phyloP scores from a whole-genome alignment of 1,140 invertebrate species.

The Heliconius nattereri region DNA sequence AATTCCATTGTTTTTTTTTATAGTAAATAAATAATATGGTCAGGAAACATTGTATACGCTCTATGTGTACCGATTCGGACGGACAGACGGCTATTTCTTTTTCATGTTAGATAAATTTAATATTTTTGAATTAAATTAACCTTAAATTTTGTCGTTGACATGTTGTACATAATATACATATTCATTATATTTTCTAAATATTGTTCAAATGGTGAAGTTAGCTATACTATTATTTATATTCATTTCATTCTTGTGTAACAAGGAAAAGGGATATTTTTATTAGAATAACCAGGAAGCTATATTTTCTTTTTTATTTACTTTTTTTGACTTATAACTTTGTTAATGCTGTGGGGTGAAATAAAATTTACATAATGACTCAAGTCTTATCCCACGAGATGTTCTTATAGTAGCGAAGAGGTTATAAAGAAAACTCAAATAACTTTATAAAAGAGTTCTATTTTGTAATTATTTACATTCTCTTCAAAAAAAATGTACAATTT shows the following conservation, averaged over 20 bases:
- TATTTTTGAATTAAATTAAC: too few relatives aligned
- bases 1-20: too few relatives aligned
- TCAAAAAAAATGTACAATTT: neutral
- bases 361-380: slow-evolving; percentile 3
- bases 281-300: neutral
- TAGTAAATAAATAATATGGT: too few relatives aligned
- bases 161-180: too few relatives aligned
- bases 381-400: neutral
- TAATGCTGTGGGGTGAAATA: neutral
- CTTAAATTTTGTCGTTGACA: too few relatives aligned
- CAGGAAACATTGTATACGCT: too few relatives aligned
- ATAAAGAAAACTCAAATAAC: slow-evolving; percentile 19
- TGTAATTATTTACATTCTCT: slow-evolving; percentile 18
- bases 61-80: too few relatives aligned
- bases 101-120: neutral
- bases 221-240: neutral
- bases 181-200: too few relatives aligned
- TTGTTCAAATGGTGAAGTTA: too few relatives aligned
- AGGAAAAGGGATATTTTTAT: neutral
- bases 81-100: too few relatives aligned
- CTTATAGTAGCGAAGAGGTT: neutral
- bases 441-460: slow-evolving; percentile 21
- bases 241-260: too few relatives aligned
- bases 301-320: slow-evolving; percentile 11
- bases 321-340: neutral